Base-by-base conservation (phyloP, 2,113 vertebrate species). In the Anolis sagrei region DNA sequence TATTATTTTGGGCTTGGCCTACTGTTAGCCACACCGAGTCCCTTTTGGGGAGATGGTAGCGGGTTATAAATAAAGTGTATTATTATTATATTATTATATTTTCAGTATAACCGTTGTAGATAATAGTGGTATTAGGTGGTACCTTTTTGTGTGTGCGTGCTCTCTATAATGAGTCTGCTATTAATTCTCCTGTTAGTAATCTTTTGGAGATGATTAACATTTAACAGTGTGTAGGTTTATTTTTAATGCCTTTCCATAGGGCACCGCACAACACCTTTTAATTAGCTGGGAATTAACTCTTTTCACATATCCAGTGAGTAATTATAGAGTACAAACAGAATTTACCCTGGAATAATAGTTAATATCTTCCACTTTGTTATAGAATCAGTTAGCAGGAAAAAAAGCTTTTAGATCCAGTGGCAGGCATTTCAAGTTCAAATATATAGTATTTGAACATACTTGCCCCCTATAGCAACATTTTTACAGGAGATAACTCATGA, bases 291-390 rank as follows among this genome's bases (percentile, higher is more conserved):
- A 87, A 81, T 85, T 85, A 77, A 79, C 79, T 83, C 23, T 2
- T 86, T 84, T 81, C 82, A 7, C 80, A 19, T 0, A 1, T 89
- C 88, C 79, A 68, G 69, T 84, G 91, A 91, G 66, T 92, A 92
- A 93, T 92, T 94, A 87, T 0, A 49, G 78, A 89, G 29, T 79
- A 84, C 61, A 77, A 86, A 82, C 81, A 90, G 87, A 91, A 87
- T 90, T 90, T 79, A 66, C 87, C 82, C 6, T 82, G 88, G 79
- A 89, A 87, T 85, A 90, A 79, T 72, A 19, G 78, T 90, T 91
- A 79, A 90, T 92, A 77, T 92, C 78, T 54, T 79, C 81, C 62
- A 82, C 70, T 92, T 90, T 82, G 32, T 89, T 92, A 79, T 0
- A 0, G 80, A 92, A 90, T 83, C 81, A 81, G 29, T 62, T 78